Percentiles rank a stretch among this genome's conserved stretches.
These are phyloP conservation scores for Antigone vipio DNA, from an alignment of 2,113 vertebrate species.

Conservation along the genomic window DNA sequence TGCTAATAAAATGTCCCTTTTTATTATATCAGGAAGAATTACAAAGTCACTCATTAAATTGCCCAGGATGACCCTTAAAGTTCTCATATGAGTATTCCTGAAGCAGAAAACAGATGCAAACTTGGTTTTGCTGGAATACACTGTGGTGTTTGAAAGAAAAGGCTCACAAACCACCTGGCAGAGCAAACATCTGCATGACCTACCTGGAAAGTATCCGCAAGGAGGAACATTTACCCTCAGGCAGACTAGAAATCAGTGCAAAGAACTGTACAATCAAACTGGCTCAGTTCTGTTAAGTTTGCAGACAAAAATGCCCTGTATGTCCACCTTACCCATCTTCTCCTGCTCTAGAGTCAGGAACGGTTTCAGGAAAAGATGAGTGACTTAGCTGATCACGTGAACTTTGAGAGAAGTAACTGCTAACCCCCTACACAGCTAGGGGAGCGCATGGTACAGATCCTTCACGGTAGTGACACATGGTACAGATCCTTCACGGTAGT, in stretches of 20 bases:
- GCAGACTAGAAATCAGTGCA: background rate
- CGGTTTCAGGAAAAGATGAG: background rate
- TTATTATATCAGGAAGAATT: background rate
- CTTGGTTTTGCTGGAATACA: background rate
- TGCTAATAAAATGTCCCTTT: background rate
- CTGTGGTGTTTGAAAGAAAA: background rate
- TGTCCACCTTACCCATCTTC: background rate
- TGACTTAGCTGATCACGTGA: accelerated
- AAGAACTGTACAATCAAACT: background rate
- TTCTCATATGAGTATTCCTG: background rate
- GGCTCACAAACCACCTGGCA: background rate
- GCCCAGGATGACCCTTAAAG: background rate
- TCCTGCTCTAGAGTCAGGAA: background rate
- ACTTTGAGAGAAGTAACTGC: background rate
- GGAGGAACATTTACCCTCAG: background rate
- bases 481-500: background rate
- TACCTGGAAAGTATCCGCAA: background rate
- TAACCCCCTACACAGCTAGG: background rate
- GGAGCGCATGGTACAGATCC: background rate
- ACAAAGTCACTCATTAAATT: background rate
- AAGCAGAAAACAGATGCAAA: background rate
- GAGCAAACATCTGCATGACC: background rate
- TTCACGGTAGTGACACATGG: accelerated
- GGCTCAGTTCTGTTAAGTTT: background rate
- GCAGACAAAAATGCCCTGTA: accelerated